Conservation (phyloP, 2,797 vertebrate species). For the Falco cherrug region DNA sequence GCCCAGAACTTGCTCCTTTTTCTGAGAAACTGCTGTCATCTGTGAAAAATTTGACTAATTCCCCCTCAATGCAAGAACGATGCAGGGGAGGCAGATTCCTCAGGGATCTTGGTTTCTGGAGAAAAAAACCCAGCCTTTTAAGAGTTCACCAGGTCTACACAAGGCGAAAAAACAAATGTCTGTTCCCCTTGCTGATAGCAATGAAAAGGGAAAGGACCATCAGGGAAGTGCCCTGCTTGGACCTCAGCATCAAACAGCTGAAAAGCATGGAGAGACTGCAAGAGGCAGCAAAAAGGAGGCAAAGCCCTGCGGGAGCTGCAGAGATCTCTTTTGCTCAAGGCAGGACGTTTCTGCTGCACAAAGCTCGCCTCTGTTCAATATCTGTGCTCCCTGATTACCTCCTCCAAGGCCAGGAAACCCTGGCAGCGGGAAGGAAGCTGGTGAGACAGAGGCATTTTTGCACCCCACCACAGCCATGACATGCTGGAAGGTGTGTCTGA, state of each 20-base stretch:
- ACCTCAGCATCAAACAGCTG: not conserved
- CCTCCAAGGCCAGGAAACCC: not conserved
- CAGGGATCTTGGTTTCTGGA: not conserved
- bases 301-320: not conserved
- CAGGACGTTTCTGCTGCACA: not conserved
- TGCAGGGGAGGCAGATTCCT: not conserved
- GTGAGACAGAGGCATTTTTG: not conserved
- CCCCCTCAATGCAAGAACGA: not conserved
- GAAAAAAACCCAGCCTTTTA: not conserved
- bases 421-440: not conserved
- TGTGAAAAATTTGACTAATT: not conserved
- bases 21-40: not conserved
- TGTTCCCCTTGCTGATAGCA: not conserved
- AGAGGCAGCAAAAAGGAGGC: not conserved
- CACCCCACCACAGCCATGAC: not conserved
- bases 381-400: not conserved
- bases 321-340: not conserved
- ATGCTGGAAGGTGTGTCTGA: not conserved
- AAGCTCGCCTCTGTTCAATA: not conserved
- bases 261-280: not conserved
- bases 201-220: not conserved
- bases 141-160: not conserved
- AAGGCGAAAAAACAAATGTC: not conserved
- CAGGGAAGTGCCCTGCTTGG: not conserved
- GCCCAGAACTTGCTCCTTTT: not conserved